Evolutionary conservation across 1,140 invertebrate species (phyloP), one percentile per base, ranked within the genome.

Genomic region (Pachypsylla venusta): DNA sequence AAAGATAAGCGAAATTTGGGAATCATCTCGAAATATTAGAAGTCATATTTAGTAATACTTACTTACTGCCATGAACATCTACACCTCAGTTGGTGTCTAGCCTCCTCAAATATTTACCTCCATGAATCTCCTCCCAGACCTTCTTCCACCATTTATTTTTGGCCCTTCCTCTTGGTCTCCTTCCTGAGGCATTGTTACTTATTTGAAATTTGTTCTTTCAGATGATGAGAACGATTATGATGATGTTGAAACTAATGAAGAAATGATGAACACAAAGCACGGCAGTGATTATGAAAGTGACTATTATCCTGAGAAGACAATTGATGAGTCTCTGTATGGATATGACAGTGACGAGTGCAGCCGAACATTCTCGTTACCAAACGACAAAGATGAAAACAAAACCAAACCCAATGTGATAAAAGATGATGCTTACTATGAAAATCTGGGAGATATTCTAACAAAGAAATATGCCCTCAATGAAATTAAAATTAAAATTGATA

Each of bases 221-320:
- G 42, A 48, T 48, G 22, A 48, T 28, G 60, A 62, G 53, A 48
- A 30, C 24, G 56, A 60, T 22, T 48, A 48, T n/a, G 42, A 48
- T 22, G 22, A 19, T 5, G 42, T 19, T 7, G 42, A 48, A n/a
- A 48, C 42, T 22, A 48, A 10, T 19, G 42, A 48, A 19, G n/a
- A n/a, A n/a, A n/a, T n/a, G n/a, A n/a, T n/a, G n/a, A n/a, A 48
- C 42, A 48, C 42, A 5, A n/a, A 22, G 7, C 7, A 3, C 42
- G 42, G 42, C 16, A 48, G n/a, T 10, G 42, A 48, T 3, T 19
- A 48, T 48, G 42, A 48, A 5, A 48, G 42, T n/a, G 42, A 48
- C n/a, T 48, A 48, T 48, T 48, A 19, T n/a, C 42, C 42, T n/a
- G 42, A 48, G 16, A 48, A 48, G 22, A 48, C 42, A 7, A 5